Evolutionary conservation across 2,113 vertebrate species (phyloP).

Genomic region (Paramisgurnus dabryanus): DNA sequence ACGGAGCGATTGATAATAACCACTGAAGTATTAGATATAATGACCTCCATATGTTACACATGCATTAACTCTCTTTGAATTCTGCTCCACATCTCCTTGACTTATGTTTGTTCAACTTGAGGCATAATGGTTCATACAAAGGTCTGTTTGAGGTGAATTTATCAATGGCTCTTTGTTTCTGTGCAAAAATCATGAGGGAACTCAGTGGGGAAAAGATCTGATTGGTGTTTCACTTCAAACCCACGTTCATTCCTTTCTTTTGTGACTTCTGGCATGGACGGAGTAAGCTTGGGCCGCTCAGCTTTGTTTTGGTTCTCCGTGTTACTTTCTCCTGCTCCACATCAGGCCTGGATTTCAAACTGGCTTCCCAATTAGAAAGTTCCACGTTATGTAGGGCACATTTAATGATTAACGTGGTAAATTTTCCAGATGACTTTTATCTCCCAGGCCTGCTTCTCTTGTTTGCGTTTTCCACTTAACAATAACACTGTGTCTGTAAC

Average conservation of each 20-base stretch:
- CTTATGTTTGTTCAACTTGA: conserved; percentile 35
- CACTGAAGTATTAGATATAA: conserved; percentile 53
- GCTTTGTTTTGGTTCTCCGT: conserved; percentile 20
- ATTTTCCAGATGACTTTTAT: conserved; percentile 27
- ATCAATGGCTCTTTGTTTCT: conserved; percentile 51
- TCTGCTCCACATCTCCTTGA: conserved; percentile 33
- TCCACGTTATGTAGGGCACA: conserved; percentile 10
- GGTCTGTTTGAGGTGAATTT: conserved; percentile 19
- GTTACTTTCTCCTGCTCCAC: conserved; percentile 24
- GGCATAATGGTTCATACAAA: conserved; percentile 21
- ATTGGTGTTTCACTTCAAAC: conserved; percentile 39
- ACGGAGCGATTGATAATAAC: conserved; percentile 59
- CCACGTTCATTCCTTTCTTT: conserved; percentile 47
- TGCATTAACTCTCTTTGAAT: conserved; percentile 42
- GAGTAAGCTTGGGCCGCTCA: not conserved
- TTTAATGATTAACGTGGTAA: conserved; percentile 39
- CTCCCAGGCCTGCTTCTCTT: conserved; percentile 24
- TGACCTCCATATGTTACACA: conserved; percentile 48
- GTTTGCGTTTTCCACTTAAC: conserved; percentile 18
- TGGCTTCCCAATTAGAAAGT: conserved; percentile 40
- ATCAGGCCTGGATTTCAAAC: conserved; percentile 29
- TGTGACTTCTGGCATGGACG: conserved; percentile 30
- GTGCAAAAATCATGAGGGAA: conserved; percentile 38
- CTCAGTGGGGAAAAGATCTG: conserved; percentile 14
- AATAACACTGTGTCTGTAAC: conserved; percentile 9